Evolutionary conservation across 1,140 invertebrate species (phyloP), one percentile per base, ranked within the genome.

Genomic region (Trichonephila clavata): DNA sequence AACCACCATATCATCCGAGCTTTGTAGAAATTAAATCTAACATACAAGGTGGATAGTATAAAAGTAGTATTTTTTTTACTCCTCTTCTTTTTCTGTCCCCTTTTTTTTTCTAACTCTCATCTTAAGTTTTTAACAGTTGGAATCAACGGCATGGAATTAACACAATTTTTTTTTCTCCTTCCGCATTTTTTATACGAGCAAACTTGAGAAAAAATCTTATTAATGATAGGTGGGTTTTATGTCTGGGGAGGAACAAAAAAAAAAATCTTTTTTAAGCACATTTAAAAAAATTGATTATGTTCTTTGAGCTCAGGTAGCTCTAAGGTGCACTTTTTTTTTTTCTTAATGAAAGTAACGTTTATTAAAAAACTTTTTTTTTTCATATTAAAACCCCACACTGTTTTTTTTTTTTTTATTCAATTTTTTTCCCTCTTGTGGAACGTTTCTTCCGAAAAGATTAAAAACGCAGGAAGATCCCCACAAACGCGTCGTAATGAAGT

Each of bases 261-360:
- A 92, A 88, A 88, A 88, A 90, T 32, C 7, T 14, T 93, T 88
- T 60, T 84, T 93, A 93, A 93, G 92, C 92, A 80, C 92, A 93
- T 93, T 93, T 88, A 93, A 93, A 93, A 93, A 93, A 93, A 93
- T 88, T 92, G 90, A 92, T 93, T 93, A 93, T 93, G 92, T 93
- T 93, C 83, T 84, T 57, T 71, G 57, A 80, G 92, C 86, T 80
- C 92, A 93, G 92, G 92, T 93, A 93, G 59, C 65, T 39, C 32
- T 60, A 57, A 88, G 92, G 92, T 93, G 50, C 43, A 43, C 27
- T 27, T 80, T 93, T 93, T 93, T 50, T 92, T 90, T 91, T 91
- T 77, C 18, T 86, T 68, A 93, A 87, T 87, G 86, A 93, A 88
- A 68, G 84, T 63, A 86, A 61, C 92, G 92, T 88, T 93, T 93